A percentile compares a stretch with the other conserved stretches of the same genome.
These are phyloP conservation scores for Cebus imitator DNA, from an alignment of 2,113 vertebrate species.

Conservation along the genomic window DNA sequence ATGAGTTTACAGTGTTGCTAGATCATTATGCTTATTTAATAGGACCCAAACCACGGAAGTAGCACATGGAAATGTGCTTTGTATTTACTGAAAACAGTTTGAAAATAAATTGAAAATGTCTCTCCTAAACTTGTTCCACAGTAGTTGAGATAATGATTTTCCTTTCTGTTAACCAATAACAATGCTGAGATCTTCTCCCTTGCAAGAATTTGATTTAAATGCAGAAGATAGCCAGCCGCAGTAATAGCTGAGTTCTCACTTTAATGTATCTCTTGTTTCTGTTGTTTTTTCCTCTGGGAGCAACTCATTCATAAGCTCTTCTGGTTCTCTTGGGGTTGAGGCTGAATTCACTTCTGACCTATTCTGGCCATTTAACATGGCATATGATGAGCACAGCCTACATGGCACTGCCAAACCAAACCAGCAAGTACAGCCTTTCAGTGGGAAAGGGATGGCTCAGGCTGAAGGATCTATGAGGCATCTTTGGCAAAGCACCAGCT, in stretches of 20 bases:
- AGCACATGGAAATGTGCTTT: conserved; percentile 38
- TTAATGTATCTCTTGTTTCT: conserved; percentile 69
- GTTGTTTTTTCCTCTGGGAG: neutral
- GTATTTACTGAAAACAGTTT: conserved; percentile 67
- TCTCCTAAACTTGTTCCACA: conserved; percentile 63
- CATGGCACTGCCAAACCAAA: neutral
- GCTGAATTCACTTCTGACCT: conserved; percentile 72
- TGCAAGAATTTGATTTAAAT: conserved; percentile 73
- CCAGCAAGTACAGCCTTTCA: conserved; percentile 15
- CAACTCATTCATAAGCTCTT: conserved; percentile 70
- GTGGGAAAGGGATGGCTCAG: neutral
- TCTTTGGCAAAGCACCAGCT: neutral
- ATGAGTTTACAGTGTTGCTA: conserved; percentile 35
- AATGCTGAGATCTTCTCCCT: conserved; percentile 61
- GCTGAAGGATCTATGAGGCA: neutral
- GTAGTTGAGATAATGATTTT: conserved; percentile 47
- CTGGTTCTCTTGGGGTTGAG: conserved; percentile 54
- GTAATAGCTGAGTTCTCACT: conserved; percentile 64
- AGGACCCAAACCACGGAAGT: conserved; percentile 42
- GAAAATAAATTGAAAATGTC: conserved; percentile 61
- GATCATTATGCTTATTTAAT: conserved; percentile 41
- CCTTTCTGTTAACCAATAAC: conserved; percentile 60
- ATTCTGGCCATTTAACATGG: conserved; percentile 59
- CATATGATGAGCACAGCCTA: conserved; percentile 45
- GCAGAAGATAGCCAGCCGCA: conserved; percentile 67